Evolutionary conservation across 1,140 invertebrate species (phyloP).

Genomic region (Latrodectus geometricus): DNA sequence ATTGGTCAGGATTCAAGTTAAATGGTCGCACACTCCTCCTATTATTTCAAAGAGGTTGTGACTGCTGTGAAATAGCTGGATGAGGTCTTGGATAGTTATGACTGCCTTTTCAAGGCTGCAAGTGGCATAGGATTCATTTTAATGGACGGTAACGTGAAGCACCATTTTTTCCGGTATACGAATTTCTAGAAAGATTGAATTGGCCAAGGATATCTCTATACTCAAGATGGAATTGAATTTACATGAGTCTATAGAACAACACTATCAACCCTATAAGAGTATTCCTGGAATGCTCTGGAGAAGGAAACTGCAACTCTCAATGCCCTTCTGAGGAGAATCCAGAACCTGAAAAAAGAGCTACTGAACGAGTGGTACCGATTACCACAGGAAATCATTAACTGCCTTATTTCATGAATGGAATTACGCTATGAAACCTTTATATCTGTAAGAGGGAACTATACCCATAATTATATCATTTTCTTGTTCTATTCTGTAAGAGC

Average conservation of each 20-base stretch:
- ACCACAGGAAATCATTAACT: background rate
- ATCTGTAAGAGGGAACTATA: background rate
- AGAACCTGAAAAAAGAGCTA: background rate
- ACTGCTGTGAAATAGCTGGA: conserved; percentile 9
- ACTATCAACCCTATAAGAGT: background rate
- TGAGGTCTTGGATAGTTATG: background rate
- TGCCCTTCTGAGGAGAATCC: background rate
- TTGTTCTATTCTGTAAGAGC: background rate
- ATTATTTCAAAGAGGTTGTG: background rate
- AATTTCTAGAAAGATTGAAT: conserved; percentile 2
- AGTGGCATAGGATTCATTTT: conserved; percentile 10
- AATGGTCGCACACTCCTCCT: conserved; percentile 5
- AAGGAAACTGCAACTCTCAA: background rate
- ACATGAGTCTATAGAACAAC: too few relatives aligned
- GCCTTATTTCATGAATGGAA: conserved; percentile 5
- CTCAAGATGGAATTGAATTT: too few relatives aligned
- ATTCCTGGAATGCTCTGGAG: background rate
- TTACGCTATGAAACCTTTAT: background rate
- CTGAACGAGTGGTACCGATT: background rate
- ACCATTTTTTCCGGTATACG: background rate
- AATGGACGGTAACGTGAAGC: background rate
- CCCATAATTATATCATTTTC: background rate
- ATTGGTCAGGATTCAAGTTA: conserved; percentile 6
- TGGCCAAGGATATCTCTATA: background rate
- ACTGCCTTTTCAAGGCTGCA: background rate